phyloP scores from a whole-genome alignment of 2,888 invertebrate species.

The Argynnis bischoffii region DNA sequence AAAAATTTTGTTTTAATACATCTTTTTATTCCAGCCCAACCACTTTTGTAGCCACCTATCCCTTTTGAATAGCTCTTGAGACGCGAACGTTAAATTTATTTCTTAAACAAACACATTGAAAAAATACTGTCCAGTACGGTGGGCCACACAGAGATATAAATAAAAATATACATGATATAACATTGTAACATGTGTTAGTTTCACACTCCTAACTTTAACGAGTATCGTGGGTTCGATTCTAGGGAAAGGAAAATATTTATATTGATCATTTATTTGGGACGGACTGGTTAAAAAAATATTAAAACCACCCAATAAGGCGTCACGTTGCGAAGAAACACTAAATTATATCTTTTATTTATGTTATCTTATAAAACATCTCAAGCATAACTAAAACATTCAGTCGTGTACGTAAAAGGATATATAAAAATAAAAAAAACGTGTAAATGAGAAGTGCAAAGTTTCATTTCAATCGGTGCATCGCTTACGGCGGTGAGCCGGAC shows the following conservation, averaged over 20 bases:
- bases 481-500: slow-evolving; percentile 20
- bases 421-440: slow-evolving; percentile 3
- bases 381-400: no score
- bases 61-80: slow-evolving; percentile 42
- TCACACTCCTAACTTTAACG: no score
- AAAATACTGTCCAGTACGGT: slow-evolving; percentile 36
- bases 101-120: slow-evolving; percentile 42
- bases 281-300: no score
- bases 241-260: no score
- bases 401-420: no score
- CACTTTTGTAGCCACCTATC: slow-evolving; percentile 36
- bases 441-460: slow-evolving; percentile 20
- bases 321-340: no score
- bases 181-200: neutral
- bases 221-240: no score
- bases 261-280: no score
- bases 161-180: slow-evolving; percentile 8
- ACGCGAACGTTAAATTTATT: slow-evolving; percentile 43
- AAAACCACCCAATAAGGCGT: no score
- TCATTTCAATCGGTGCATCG: slow-evolving; percentile 25
- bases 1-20: no score
- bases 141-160: slow-evolving; percentile 30
- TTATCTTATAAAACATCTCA: no score
- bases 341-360: no score
- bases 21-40: neutral